These are phyloP conservation scores for Vireo griseus DNA, from an alignment of 2,797 vertebrate genomes.

Conservation along the genomic window DNA sequence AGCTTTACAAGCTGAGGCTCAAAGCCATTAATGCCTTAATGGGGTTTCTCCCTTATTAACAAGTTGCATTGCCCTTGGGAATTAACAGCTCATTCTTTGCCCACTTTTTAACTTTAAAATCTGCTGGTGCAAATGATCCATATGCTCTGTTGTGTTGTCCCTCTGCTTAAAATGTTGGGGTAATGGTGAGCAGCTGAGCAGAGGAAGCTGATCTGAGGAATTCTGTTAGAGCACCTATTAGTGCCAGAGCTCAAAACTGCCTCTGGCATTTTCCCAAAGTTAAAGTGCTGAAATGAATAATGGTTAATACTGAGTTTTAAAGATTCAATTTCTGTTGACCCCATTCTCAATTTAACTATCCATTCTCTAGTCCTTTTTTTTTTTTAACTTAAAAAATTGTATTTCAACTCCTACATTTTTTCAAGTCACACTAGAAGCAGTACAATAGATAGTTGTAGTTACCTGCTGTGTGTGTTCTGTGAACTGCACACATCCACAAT, in stretches of 20 bases:
- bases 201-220: not conserved
- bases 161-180: not conserved
- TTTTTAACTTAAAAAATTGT: not conserved
- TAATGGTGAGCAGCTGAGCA: not conserved
- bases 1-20: constrained; percentile 10
- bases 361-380: not conserved
- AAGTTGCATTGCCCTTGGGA: not conserved
- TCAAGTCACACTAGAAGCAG: not conserved
- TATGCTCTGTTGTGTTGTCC: not conserved
- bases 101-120: not conserved
- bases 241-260: constrained; percentile 10
- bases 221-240: not conserved
- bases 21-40: constrained; percentile 20
- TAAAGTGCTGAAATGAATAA: not conserved
- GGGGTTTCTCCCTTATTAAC: constrained; percentile 35
- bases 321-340: not conserved
- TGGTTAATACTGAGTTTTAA: not conserved
- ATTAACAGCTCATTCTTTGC: constrained; percentile 18
- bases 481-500: not conserved
- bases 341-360: not conserved
- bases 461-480: not conserved
- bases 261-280: constrained; percentile 13
- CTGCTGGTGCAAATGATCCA: not conserved
- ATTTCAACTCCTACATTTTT: not conserved
- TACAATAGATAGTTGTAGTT: not conserved